These are phyloP conservation scores for Corydoras sp. DNA, from an alignment of 2,113 vertebrate genomes.

Conservation along the genomic window DNA sequence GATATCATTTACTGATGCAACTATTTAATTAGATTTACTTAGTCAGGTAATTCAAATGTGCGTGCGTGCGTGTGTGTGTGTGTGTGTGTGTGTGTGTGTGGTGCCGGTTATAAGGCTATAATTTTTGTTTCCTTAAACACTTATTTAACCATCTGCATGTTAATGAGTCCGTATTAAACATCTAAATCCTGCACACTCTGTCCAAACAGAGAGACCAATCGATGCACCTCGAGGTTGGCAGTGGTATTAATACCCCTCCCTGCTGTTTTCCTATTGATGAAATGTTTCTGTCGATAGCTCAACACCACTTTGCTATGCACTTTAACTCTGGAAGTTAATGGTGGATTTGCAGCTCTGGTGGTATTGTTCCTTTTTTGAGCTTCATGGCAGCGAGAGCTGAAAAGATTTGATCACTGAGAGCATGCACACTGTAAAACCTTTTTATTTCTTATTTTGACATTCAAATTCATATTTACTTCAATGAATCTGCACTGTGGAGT, in stretches of 20 bases:
- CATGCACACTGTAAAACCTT: background rate
- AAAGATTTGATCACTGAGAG: background rate
- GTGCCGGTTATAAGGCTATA: slow-evolving; percentile 55
- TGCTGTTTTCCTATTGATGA: slow-evolving; percentile 57
- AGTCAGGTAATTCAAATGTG: too few species aligned
- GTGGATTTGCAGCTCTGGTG: slow-evolving; percentile 31
- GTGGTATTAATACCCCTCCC: slow-evolving; percentile 59
- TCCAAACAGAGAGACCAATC: slow-evolving; percentile 55
- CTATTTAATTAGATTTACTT: too few species aligned
- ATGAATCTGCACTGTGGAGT: too few species aligned
- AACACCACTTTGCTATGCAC: slow-evolving; percentile 47
- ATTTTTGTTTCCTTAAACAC: slow-evolving; percentile 52
- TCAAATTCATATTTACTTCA: too few species aligned
- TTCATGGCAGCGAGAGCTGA: background rate
- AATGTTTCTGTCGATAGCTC: slow-evolving; percentile 43
- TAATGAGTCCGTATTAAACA: too few species aligned
- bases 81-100: slow-evolving; percentile 22
- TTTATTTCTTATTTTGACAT: too few species aligned
- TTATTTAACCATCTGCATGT: too few species aligned
- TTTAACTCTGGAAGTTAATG: slow-evolving; percentile 48
- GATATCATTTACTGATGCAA: too few species aligned
- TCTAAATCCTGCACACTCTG: slow-evolving; percentile 33
- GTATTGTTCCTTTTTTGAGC: background rate
- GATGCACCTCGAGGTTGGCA: slow-evolving; percentile 51
- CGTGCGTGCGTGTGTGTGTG: too few species aligned